Evolutionary conservation across 2,888 invertebrate genomes (phyloP).

Genomic region (Sussaba pulchella): DNA sequence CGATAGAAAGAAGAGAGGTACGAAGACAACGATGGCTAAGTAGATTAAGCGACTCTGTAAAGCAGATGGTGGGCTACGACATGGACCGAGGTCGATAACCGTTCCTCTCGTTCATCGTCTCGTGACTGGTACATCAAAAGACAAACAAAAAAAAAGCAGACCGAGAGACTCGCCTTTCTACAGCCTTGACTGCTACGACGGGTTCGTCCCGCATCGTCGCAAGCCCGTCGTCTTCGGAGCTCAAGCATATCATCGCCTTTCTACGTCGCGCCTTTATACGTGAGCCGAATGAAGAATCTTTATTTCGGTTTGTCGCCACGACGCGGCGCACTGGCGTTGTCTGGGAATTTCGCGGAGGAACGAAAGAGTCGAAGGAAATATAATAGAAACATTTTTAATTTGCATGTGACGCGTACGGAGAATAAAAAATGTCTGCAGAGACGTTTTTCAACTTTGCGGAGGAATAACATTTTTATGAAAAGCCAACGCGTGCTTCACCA

Average conservation of each 20-base stretch:
- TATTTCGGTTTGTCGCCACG: constrained; percentile 30
- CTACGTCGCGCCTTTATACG: constrained; percentile 29
- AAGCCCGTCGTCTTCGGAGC: neutral
- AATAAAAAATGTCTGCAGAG: constrained; percentile 35
- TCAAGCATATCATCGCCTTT: constrained; percentile 33
- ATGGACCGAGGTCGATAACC: constrained; percentile 60
- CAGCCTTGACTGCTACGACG: constrained; percentile 79
- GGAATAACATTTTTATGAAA: constrained; percentile 25
- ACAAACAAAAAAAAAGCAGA: constrained; percentile 43
- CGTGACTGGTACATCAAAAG: constrained; percentile 33
- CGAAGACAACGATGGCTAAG: constrained; percentile 42
- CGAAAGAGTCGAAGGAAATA: constrained; percentile 6
- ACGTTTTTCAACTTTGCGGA: constrained; percentile 4
- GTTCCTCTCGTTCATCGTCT: constrained; percentile 42
- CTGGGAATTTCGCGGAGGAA: constrained; percentile 28
- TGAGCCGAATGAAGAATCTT: constrained; percentile 46
- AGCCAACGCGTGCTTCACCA: neutral
- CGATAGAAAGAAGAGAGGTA: constrained; percentile 15
- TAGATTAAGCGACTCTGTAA: constrained; percentile 60
- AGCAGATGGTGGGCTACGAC: constrained; percentile 39
- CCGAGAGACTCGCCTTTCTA: constrained; percentile 71
- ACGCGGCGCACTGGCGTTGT: neutral
- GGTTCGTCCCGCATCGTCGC: constrained; percentile 41
- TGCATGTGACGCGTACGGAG: constrained; percentile 19
- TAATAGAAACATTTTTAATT: constrained; percentile 5